A percentile compares a stretch with the other conserved stretches of the same genome.
These are phyloP conservation scores for Grallaria varia DNA, from an alignment of 2,113 vertebrate genomes.

Conservation along the genomic window DNA sequence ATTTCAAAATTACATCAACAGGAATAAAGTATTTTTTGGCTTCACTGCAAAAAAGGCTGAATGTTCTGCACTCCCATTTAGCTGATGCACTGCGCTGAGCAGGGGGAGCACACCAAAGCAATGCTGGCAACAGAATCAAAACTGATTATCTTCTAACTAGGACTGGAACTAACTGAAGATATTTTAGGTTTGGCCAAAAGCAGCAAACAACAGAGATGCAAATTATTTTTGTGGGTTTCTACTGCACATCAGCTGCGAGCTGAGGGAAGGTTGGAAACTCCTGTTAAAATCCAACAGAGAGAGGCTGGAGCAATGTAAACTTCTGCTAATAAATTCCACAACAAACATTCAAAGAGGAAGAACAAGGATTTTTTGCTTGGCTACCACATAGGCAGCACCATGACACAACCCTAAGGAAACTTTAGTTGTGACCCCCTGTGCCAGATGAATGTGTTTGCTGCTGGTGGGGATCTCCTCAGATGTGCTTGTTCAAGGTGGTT, in stretches of 20 bases:
- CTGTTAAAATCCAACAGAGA: background rate
- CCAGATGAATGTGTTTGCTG: background rate
- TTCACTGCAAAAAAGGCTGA: background rate
- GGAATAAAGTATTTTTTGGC: background rate
- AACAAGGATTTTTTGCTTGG: background rate
- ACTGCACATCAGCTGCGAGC: background rate
- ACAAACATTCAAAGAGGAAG: background rate
- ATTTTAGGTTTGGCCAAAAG: background rate
- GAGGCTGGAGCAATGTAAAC: background rate
- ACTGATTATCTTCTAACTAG: background rate
- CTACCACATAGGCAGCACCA: background rate
- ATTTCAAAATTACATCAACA: background rate
- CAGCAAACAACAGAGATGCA: background rate
- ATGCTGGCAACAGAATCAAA: background rate
- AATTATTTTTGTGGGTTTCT: background rate
- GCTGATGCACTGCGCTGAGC: background rate
- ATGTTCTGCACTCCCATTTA: background rate
- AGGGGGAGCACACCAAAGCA: background rate
- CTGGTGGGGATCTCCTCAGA: background rate
- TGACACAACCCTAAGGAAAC: background rate
- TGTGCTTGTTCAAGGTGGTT: rapidly evolving
- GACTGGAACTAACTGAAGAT: background rate
- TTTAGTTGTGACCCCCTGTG: background rate
- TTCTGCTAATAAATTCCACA: background rate
- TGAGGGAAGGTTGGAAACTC: background rate